Percentiles rank a stretch among this genome's conserved stretches.
Evolutionary conservation across 2,113 vertebrate genomes (phyloP).

Genomic region (Peromyscus leucopus): DNA sequence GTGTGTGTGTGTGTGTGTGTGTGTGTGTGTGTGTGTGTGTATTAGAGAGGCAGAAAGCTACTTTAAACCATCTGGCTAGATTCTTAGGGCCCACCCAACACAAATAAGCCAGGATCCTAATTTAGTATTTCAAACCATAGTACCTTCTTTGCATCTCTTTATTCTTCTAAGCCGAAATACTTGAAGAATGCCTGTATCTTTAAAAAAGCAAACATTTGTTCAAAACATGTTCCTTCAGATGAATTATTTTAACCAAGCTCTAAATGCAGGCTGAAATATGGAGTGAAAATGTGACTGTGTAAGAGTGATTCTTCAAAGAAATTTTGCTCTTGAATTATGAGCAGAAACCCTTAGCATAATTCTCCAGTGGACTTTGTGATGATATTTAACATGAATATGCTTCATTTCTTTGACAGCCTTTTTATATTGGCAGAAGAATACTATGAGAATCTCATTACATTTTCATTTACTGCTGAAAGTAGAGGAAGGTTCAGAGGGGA

Average conservation of each 20-base stretch:
- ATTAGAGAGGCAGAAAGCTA: background rate
- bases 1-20: too few species aligned
- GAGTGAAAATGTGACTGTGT: background rate
- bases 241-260: conserved; percentile 23
- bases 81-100: background rate
- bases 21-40: background rate
- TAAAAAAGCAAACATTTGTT: conserved; percentile 14
- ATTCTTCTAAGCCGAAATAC: background rate
- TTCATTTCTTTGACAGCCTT: conserved; percentile 38
- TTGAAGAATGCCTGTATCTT: background rate
- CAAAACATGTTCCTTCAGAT: background rate
- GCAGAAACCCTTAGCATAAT: background rate
- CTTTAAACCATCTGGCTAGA: background rate
- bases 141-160: background rate
- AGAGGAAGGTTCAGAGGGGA: conserved; percentile 50
- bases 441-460: background rate
- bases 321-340: conserved; percentile 48
- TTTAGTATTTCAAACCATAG: background rate
- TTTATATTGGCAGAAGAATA: conserved; percentile 57
- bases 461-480: conserved; percentile 57
- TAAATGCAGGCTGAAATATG: background rate
- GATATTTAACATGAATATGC: conserved; percentile 44
- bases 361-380: conserved; percentile 52
- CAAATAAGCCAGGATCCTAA: background rate
- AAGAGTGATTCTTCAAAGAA: conserved; percentile 23